These are phyloP conservation scores for Achroia grisella DNA, from an alignment of 1,140 invertebrate genomes.

Conservation along the genomic window DNA sequence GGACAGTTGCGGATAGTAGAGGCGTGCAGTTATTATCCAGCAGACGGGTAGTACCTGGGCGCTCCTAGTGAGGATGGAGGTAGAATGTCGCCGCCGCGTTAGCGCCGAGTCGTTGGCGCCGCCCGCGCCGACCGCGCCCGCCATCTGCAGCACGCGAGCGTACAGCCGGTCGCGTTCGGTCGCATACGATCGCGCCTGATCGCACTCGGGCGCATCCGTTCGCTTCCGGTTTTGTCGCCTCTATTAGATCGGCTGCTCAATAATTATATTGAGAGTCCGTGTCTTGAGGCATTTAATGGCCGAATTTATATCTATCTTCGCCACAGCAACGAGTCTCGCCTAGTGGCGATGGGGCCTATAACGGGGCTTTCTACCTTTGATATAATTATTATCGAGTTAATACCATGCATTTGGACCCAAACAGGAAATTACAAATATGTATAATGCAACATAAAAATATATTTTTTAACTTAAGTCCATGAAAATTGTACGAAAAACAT, in stretches of 20 bases:
- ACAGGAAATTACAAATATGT: constrained; percentile 47
- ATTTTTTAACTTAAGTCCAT: constrained; percentile 1
- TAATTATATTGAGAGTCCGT: constrained; percentile 24
- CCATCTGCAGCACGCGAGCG: constrained; percentile 41
- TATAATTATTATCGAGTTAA: constrained; percentile 10
- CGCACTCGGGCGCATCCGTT: constrained; percentile 26
- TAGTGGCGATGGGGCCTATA: constrained; percentile 2
- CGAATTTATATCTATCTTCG: background rate
- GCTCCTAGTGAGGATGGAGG: constrained; percentile 76
- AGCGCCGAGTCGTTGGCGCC: constrained; percentile 68
- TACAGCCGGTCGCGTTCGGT: constrained; percentile 45
- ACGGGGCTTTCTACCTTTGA: constrained; percentile 4
- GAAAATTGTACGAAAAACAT: constrained; percentile 9
- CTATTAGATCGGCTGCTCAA: constrained; percentile 21
- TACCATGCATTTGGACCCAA: constrained; percentile 41
- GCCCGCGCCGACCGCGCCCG: constrained; percentile 32
- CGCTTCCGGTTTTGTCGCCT: constrained; percentile 24
- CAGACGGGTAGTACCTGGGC: constrained; percentile 72
- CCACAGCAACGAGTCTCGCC: background rate
- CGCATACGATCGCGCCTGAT: constrained; percentile 76
- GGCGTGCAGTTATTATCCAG: constrained; percentile 1
- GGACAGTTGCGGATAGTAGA: too few species aligned
- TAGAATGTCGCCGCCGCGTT: constrained; percentile 83
- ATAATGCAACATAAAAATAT: constrained; percentile 28
- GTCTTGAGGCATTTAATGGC: constrained; percentile 24